Conservation (phyloP, 2,797 vertebrate genomes). For the Cichlasoma orientale region DNA sequence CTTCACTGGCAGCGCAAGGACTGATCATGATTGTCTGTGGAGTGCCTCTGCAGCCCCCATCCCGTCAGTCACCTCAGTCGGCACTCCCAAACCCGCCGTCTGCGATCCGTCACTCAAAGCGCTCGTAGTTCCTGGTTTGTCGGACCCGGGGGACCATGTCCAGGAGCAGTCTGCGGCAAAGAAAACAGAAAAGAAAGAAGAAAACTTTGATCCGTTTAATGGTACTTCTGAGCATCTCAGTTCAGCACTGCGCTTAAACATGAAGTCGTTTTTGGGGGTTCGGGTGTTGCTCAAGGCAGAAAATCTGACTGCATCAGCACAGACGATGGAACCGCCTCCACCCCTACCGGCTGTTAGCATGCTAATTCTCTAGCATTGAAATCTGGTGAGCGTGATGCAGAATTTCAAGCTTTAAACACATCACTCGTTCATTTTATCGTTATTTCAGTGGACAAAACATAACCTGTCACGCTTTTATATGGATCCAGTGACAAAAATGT, state of each 20-base stretch:
- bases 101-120: slow-evolving; percentile 86
- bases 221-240: neutral
- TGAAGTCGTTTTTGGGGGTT: neutral
- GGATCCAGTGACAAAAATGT: neutral
- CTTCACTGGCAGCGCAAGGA: slow-evolving; percentile 8
- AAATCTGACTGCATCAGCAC: neutral
- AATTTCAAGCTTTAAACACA: neutral
- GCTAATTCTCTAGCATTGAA: neutral
- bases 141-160: slow-evolving; percentile 92
- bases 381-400: neutral
- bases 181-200: neutral
- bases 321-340: neutral
- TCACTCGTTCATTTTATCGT: neutral
- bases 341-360: neutral
- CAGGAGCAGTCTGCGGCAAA: slow-evolving; percentile 84
- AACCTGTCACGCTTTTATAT: neutral
- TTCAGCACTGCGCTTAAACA: neutral
- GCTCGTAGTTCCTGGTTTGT: slow-evolving; percentile 94
- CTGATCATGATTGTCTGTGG: slow-evolving; percentile 39
- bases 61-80: slow-evolving; percentile 13
- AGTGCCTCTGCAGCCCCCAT: slow-evolving; percentile 4
- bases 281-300: too few species aligned
- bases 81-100: slow-evolving; percentile 1
- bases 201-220: neutral
- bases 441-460: neutral